Conservation (phyloP, 2,888 invertebrate species). For the Chymomyza caudatula region DNA sequence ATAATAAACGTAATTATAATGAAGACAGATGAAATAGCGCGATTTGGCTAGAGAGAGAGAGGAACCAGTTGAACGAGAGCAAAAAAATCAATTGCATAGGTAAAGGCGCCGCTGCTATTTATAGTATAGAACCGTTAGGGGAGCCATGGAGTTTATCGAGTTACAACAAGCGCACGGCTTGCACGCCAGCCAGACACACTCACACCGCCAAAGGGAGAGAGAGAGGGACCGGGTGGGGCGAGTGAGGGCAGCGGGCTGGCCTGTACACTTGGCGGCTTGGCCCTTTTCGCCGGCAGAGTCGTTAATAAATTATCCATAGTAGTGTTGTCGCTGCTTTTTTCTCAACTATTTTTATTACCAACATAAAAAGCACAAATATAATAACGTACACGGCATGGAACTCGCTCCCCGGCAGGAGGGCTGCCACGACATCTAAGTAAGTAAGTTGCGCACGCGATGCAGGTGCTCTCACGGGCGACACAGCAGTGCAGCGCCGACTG, state of each 20-base stretch:
- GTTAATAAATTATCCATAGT: conserved; percentile 48
- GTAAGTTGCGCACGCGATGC: conserved; percentile 63
- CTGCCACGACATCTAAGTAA: conserved; percentile 20
- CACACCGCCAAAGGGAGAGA: background rate
- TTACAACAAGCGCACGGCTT: background rate
- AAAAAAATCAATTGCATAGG: conserved; percentile 7
- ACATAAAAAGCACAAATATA: conserved; percentile 50
- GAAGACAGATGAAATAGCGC: background rate
- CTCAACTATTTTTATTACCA: conserved; percentile 45
- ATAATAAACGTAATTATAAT: background rate
- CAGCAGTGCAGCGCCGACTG: background rate
- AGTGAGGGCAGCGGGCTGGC: background rate
- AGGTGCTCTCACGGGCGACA: conserved; percentile 23
- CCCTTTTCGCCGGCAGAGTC: background rate
- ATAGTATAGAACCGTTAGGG: background rate
- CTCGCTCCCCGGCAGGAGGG: background rate
- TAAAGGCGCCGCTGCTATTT: conserved; percentile 3
- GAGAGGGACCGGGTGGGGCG: background rate
- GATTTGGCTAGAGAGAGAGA: background rate
- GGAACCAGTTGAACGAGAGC: too few relatives aligned
- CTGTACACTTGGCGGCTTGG: background rate
- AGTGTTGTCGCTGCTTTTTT: conserved; percentile 48
- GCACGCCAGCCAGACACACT: background rate
- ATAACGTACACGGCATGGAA: background rate
- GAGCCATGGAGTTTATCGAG: background rate